Evolutionary conservation across 2,888 invertebrate species (phyloP).

Genomic region (Hypercompe scribonia): DNA sequence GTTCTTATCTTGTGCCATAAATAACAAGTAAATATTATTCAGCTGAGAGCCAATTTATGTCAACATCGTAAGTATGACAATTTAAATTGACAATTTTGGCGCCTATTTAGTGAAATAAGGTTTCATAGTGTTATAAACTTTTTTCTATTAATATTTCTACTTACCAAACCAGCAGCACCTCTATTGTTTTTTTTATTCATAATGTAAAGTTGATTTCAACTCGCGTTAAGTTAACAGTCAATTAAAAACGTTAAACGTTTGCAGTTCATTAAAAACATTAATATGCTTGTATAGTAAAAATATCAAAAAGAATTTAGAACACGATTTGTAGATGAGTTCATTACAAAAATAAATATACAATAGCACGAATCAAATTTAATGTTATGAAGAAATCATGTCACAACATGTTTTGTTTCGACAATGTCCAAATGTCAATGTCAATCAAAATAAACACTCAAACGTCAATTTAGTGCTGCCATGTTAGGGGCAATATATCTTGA

Average conservation of each 20-base stretch:
- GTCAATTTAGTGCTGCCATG: neutral
- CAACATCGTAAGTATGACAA: neutral
- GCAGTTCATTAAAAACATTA: slow-evolving; percentile 2
- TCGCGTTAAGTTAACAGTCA: neutral
- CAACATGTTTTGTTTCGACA: slow-evolving; percentile 18
- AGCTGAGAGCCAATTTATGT: neutral
- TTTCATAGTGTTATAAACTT: neutral
- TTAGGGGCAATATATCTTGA: neutral
- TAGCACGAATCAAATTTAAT: neutral
- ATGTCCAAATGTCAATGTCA: neutral
- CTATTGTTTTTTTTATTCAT: slow-evolving; percentile 71
- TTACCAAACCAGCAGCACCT: slow-evolving; percentile 75
- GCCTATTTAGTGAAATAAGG: neutral
- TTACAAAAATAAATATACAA: neutral
- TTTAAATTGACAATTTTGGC: neutral
- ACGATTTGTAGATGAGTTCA: slow-evolving; percentile 12
- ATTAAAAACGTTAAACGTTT: slow-evolving; percentile 1
- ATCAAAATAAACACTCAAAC: neutral
- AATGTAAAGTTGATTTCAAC: slow-evolving; percentile 15
- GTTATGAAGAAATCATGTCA: slow-evolving; percentile 24
- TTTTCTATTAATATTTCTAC: slow-evolving; percentile 32
- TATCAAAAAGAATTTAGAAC: slow-evolving; percentile 10
- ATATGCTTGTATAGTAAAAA: neutral
- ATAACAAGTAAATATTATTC: no score
- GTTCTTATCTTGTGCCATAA: no score